Evolutionary conservation across 1,140 invertebrate species (phyloP), one percentile per base, ranked within the genome.

Genomic region (Halesus radiatus): DNA sequence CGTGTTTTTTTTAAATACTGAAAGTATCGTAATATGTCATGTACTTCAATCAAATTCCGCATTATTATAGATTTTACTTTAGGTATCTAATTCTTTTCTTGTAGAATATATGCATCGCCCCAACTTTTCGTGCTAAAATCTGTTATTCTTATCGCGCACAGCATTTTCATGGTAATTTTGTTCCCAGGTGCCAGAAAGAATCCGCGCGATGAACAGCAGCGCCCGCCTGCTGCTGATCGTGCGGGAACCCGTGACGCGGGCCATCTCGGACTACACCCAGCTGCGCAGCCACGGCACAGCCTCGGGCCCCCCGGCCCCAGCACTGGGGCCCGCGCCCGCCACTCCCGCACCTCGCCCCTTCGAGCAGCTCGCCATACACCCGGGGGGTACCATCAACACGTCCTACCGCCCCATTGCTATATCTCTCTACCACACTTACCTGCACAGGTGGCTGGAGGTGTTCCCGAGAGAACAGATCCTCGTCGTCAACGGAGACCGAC

Each of bases 181-280:
- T 80, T 29, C 10, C n/a, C 84, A 95, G 95, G 94, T 96, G 53
- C 95, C 95, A 16, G 94, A 96, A 87, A 90, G 97, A 79, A 96
- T 99, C 23, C 92, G 94, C 82, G 94, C 95, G 22, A 98, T 99
- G 97, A 98, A 99, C 87, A 93, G 94, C 3, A 95, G 95, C 85
- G 94, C 98, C 52, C 97, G 98, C 85, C 90, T 99, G 32, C 91
- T 99, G 56, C 90, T 99, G 74, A 98, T 99, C 82, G 97, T 99
- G 0, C 92, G 98, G 0, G 97, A 99, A 87, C 98, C 98, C 0
- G 97, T 99, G 60, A 96, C 95, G 23, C 89, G 98, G 77, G 97
- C 98, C 66, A 97, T 99, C 85, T 99, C 98, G 3, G 98, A 99
- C 90, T 99, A 98, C 87, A 96, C 97, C 0, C 98, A 99, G 85